Conservation (phyloP, 1,140 invertebrate genomes). For the Diabrotica undecimpunctata region DNA sequence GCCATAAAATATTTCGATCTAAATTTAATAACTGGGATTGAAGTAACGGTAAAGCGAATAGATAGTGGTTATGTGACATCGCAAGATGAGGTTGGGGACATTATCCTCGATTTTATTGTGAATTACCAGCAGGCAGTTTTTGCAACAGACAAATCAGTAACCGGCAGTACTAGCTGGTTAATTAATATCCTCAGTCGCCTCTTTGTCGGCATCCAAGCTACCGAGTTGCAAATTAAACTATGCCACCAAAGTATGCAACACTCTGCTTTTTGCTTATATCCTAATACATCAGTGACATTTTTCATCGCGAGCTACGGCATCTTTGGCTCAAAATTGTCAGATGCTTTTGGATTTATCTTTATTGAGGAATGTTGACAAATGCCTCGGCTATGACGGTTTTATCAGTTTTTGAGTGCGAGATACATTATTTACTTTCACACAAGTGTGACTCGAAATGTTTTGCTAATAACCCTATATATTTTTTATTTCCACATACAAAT, state of each 20-base stretch:
- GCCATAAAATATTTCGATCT: too few species aligned
- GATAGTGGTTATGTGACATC: too few species aligned
- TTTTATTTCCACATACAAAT: too few species aligned
- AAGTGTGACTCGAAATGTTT: background rate
- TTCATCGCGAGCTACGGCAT: slow-evolving; percentile 35
- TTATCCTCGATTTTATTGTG: slow-evolving; percentile 1
- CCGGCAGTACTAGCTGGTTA: background rate
- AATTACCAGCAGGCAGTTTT: background rate
- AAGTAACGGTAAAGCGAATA: too few species aligned
- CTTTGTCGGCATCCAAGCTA: slow-evolving; percentile 41
- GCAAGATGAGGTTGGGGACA: background rate
- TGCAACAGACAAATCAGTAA: background rate
- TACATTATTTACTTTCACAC: slow-evolving; percentile 6
- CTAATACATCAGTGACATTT: slow-evolving; percentile 46
- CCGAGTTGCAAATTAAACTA: slow-evolving; percentile 43
- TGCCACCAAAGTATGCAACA: slow-evolving; percentile 44
- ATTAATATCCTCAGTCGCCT: background rate
- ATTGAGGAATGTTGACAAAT: slow-evolving; percentile 39
- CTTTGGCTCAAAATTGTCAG: slow-evolving; percentile 39
- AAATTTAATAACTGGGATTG: too few species aligned
- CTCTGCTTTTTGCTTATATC: slow-evolving; percentile 38
- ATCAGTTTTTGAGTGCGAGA: slow-evolving; percentile 22
- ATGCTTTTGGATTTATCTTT: slow-evolving; percentile 38
- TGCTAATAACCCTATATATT: too few species aligned
- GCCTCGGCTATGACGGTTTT: slow-evolving; percentile 33